phyloP scores from a whole-genome alignment of 1,140 invertebrate genomes.

The Adoxophyes honmai region DNA sequence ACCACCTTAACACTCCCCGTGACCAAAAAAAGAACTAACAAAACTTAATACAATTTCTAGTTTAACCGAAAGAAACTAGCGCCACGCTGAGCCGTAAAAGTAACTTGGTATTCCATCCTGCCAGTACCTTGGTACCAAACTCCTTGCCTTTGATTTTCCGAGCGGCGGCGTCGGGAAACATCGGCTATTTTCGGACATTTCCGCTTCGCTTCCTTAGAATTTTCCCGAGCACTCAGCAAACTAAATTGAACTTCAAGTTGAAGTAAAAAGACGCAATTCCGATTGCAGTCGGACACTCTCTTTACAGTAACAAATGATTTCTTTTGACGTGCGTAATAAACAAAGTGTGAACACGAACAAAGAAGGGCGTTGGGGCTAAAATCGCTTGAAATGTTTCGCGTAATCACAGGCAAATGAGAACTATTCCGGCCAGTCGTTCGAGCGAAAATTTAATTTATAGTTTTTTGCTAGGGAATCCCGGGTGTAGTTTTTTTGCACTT shows the following conservation, averaged over 20 bases:
- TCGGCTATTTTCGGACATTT: conserved; percentile 11
- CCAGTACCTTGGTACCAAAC: too few relatives aligned
- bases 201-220: neutral
- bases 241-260: neutral
- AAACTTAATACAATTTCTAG: neutral
- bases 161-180: neutral
- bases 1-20: neutral
- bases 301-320: conserved; percentile 7
- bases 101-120: neutral
- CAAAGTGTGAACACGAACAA: conserved; percentile 1
- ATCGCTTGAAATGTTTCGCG: neutral
- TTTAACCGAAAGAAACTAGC: neutral
- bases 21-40: neutral
- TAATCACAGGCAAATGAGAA: neutral
- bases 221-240: too few relatives aligned
- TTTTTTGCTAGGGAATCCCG: neutral
- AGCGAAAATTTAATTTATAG: neutral
- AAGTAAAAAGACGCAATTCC: neutral
- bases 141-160: neutral
- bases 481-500: neutral
- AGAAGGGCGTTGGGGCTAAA: neutral
- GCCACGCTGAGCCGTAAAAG: neutral
- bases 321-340: neutral
- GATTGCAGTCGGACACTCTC: neutral
- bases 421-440: neutral